phyloP scores from a whole-genome alignment of 2,797 vertebrate genomes.

The Acanthurus tractus region DNA sequence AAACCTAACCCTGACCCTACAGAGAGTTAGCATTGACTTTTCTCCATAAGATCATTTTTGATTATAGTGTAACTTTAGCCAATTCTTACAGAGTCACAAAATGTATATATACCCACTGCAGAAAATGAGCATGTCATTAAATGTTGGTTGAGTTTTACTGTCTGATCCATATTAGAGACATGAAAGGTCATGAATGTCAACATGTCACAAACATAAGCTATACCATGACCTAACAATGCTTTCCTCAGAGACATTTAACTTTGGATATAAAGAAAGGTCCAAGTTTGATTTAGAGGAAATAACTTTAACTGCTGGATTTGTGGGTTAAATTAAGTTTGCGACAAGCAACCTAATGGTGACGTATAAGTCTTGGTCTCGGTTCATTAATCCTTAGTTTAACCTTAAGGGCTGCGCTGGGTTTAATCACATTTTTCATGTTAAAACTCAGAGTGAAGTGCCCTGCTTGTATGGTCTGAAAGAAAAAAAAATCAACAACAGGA shows the following conservation, averaged over 20 bases:
- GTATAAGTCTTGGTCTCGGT: conserved; percentile 18
- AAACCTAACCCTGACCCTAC: too few relatives aligned
- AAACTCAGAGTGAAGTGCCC: background rate
- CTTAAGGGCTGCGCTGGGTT: conserved; percentile 13
- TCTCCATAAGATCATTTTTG: too few relatives aligned
- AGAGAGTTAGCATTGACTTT: too few relatives aligned
- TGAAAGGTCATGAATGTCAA: background rate
- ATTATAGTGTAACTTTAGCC: too few relatives aligned
- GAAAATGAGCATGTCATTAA: too few relatives aligned
- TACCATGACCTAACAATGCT: background rate
- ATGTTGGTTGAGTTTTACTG: background rate
- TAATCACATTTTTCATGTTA: conserved; percentile 19
- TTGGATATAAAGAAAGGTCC: conserved; percentile 1
- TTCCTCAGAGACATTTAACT: conserved; percentile 9
- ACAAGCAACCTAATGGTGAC: conserved; percentile 21
- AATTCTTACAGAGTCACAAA: too few relatives aligned
- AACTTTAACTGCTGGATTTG: conserved; percentile 19
- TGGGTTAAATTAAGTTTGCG: conserved; percentile 10
- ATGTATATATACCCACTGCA: too few relatives aligned
- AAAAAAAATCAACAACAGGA: conserved; percentile 51
- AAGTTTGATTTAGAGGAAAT: background rate
- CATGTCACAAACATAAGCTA: background rate
- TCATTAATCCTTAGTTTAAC: conserved; percentile 49
- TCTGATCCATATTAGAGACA: background rate
- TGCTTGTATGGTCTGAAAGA: conserved; percentile 6